Evolutionary conservation across 2,797 vertebrate species (phyloP).

Genomic region (Sebastiscus albofasciatus): DNA sequence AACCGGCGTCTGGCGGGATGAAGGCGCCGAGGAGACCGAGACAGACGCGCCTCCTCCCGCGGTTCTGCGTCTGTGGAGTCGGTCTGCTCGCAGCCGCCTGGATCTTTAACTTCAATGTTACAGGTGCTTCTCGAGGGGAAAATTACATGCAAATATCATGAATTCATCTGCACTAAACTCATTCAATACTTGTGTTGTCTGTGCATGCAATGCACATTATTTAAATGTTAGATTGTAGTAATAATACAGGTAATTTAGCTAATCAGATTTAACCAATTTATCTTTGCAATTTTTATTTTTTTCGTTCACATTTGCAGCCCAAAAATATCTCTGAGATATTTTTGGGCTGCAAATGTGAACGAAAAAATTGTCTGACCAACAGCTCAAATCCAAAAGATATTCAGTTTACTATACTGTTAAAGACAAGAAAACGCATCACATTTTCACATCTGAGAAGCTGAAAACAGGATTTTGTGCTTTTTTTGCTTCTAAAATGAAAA

Average conservation of each 20-base stretch:
- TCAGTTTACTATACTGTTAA: too few species aligned
- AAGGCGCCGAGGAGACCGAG: slow-evolving; percentile 77
- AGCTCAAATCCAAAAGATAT: too few species aligned
- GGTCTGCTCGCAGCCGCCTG: slow-evolving; percentile 75
- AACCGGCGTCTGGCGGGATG: slow-evolving; percentile 70
- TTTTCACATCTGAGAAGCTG: too few species aligned
- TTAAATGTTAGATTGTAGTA: background rate
- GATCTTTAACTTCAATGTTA: slow-evolving; percentile 61
- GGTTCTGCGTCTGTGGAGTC: slow-evolving; percentile 76
- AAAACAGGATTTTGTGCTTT: too few species aligned
- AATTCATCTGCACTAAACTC: background rate
- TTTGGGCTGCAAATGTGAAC: too few species aligned
- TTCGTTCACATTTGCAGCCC: background rate
- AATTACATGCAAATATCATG: accelerated
- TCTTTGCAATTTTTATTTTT: background rate
- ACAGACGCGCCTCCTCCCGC: slow-evolving; percentile 74
- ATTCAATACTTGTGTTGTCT: background rate
- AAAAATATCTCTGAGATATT: background rate
- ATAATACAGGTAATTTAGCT: slow-evolving; percentile 6
- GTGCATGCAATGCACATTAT: background rate
- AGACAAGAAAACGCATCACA: too few species aligned
- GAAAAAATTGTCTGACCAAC: too few species aligned
- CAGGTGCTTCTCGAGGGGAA: slow-evolving; percentile 71
- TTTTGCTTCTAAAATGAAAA: too few species aligned
- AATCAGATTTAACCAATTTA: slow-evolving; percentile 12